Base-by-base conservation (phyloP, 2,888 invertebrate genomes). In the Epinotia bilunana region DNA sequence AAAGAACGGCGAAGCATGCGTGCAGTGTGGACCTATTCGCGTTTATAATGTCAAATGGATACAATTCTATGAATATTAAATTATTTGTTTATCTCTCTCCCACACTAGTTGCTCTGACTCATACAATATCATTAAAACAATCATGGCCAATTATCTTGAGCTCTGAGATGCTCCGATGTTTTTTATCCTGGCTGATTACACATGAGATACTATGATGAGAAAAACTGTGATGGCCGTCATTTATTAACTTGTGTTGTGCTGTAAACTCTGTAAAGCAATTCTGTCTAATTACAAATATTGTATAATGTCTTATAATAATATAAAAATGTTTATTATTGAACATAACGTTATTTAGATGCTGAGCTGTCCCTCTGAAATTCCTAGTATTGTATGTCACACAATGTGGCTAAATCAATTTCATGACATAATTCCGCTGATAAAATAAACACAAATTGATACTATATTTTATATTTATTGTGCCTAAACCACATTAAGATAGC, bases 41-140 rank as follows among this genome's bases (percentile, higher is more conserved):
- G 2, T 61, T 33, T n/a, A 61, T 33, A 33, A 61, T 61, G 16
- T 61, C 13, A 61, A 33, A 33, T 3, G 7, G 16, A 65, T 53
- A 53, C 12, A 18, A 18, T 43, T 2, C 58, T 23, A 33, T 23
- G 12, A 43, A 20, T 43, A 46, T 60, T 60, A 7, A 28, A 60
- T 46, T 69, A 46, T 46, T 58, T 60, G 4, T 43, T 33, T 69
- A 39, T 39, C n/a, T 69, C 46, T 60, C n/a, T 60, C 23, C 46
- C 23, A 60, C 57, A 39, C 23, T 28, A 2, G 39, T 39, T 58
- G 46, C 33, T 64, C 23, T 75, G 71, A 75, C 75, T 75, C 75
- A 75, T 39, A 18, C 61, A 75, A 75, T 71, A 61, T 65, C 71
- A 75, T 75, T 75, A 72, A 67, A 71, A 62, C 71, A 75, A 75